Percentiles rank a stretch among this genome's conserved stretches.
These are phyloP conservation scores for Patella caerulea DNA, from an alignment of 2,888 invertebrate genomes.

Conservation along the genomic window DNA sequence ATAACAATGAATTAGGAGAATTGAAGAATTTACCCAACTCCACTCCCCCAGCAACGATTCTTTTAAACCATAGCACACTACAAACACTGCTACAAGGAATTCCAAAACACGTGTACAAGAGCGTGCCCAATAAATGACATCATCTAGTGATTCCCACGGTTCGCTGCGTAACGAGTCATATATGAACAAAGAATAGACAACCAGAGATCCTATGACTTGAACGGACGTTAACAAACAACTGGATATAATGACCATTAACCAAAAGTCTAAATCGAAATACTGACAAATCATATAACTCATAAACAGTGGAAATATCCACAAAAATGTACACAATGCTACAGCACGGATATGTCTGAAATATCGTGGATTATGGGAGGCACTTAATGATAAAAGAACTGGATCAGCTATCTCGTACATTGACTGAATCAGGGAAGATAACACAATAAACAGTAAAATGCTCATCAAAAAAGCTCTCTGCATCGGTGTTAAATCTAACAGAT, in stretches of 20 bases:
- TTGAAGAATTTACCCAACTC: conserved; percentile 73
- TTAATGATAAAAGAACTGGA: conserved; percentile 73
- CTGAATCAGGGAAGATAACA: conserved; percentile 75
- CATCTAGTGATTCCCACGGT: conserved; percentile 74
- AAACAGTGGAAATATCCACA: conserved; percentile 72
- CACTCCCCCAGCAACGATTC: conserved; percentile 72
- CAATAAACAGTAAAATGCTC: conserved; percentile 74
- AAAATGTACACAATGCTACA: conserved; percentile 69
- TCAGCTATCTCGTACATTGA: conserved; percentile 75
- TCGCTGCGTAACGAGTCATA: conserved; percentile 69
- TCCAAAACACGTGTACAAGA: conserved; percentile 73
- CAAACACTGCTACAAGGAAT: conserved; percentile 74
- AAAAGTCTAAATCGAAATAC: conserved; percentile 73
- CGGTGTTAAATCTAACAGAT: conserved; percentile 73
- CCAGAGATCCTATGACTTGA: conserved; percentile 73
- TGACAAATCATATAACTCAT: conserved; percentile 72
- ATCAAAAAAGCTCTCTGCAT: conserved; percentile 74
- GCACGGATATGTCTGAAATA: conserved; percentile 70
- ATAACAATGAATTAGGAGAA: conserved; percentile 74
- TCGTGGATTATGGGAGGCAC: conserved; percentile 71
- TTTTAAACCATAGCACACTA: conserved; percentile 73
- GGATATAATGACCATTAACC: conserved; percentile 74
- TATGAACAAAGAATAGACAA: conserved; percentile 73
- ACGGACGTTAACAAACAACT: conserved; percentile 73
- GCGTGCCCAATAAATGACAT: conserved; percentile 73